Evolutionary conservation across 2,888 invertebrate species (phyloP).

Genomic region (Deilephila porcellus): DNA sequence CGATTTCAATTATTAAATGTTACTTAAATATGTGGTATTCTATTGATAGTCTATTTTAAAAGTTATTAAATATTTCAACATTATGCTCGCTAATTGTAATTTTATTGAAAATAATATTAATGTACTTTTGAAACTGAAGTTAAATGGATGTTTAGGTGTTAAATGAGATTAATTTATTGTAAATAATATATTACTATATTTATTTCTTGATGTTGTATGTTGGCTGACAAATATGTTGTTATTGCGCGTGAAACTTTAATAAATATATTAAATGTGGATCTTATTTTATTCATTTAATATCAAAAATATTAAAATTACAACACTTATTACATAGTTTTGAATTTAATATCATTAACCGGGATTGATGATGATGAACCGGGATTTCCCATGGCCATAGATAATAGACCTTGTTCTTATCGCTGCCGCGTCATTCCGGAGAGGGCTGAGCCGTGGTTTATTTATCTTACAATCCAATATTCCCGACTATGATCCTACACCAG

Average conservation of each 20-base stretch:
- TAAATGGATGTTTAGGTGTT: neutral
- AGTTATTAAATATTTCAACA: neutral
- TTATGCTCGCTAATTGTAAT: neutral
- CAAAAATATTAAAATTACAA: neutral
- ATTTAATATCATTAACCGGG: too few species aligned
- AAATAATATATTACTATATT: neutral
- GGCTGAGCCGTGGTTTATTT: too few species aligned
- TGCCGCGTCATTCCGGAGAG: too few species aligned
- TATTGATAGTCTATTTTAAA: neutral
- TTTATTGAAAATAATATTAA: neutral
- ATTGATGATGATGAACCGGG: too few species aligned
- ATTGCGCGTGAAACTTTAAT: neutral
- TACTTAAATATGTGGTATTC: neutral
- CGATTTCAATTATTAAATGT: constrained; percentile 15
- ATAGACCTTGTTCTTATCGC: too few species aligned
- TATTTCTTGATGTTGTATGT: neutral
- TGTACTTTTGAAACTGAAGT: neutral
- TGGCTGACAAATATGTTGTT: neutral
- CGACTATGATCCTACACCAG: too few species aligned
- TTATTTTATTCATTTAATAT: neutral
- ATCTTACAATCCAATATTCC: too few species aligned
- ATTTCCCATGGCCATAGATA: too few species aligned
- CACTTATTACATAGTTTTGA: neutral
- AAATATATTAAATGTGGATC: neutral
- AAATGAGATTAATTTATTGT: neutral